Conservation (phyloP, 64 coral and sea anemone species). For the Stichodactyla mertensii region DNA sequence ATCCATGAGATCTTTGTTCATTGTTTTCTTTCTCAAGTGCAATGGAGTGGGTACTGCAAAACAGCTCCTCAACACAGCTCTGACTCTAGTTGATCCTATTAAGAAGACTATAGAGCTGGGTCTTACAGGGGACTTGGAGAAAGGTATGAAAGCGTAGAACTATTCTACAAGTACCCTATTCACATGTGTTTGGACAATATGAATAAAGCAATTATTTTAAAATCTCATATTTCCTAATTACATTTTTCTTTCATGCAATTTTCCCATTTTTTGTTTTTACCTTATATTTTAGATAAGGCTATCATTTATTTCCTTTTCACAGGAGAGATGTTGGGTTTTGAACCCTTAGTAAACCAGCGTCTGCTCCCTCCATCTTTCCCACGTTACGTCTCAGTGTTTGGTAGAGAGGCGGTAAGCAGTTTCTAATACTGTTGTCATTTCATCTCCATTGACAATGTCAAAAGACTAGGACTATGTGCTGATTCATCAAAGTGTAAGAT, state of each 20-base stretch:
- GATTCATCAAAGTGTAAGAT: no score
- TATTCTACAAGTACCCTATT: no score
- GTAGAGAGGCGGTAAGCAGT: slow-evolving; percentile 50
- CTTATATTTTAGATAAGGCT: background rate
- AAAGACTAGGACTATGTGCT: no score
- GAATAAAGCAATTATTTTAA: no score
- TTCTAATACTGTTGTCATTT: background rate
- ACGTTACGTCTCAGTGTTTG: slow-evolving; percentile 76
- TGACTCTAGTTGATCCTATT: slow-evolving; percentile 42
- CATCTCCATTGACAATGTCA: no score
- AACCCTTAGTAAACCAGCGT: slow-evolving; percentile 88
- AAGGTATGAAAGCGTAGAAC: background rate
- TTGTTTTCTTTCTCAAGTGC: slow-evolving; percentile 28
- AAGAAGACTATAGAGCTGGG: slow-evolving; percentile 36
- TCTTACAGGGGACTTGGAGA: slow-evolving; percentile 6
- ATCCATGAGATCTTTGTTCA: no score
- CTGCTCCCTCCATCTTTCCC: slow-evolving; percentile 95
- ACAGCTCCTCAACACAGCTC: slow-evolving; percentile 55
- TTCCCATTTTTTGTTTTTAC: no score
- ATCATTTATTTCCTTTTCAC: no score
- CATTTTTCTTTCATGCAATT: no score
- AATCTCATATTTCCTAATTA: no score
- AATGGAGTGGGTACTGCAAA: slow-evolving; percentile 60
- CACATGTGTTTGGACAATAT: no score
- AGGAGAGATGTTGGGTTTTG: slow-evolving; percentile 96